A percentile compares a stretch with the other conserved stretches of the same genome.
Evolutionary conservation across 2,113 vertebrate species (phyloP).

Genomic region (Aramus guarauna): DNA sequence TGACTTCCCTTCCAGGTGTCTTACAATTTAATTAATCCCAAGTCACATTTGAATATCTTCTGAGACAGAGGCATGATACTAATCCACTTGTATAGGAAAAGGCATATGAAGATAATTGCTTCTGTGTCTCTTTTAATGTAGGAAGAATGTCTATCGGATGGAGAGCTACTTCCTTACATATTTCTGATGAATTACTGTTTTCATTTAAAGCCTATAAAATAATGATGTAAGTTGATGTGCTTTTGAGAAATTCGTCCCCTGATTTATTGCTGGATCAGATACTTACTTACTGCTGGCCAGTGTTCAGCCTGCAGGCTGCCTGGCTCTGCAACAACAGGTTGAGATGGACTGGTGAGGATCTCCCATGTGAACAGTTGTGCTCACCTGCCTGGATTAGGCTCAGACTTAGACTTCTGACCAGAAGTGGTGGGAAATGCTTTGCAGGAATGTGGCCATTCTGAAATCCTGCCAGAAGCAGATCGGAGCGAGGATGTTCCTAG

Average conservation of each 20-base stretch:
- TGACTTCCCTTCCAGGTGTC: constrained; percentile 4
- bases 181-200: constrained; percentile 21
- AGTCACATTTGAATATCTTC: constrained; percentile 2
- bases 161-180: neutral
- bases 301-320: neutral
- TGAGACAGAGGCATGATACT: neutral
- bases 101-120: neutral
- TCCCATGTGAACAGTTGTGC: neutral
- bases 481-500: neutral
- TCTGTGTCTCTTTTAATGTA: neutral
- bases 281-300: neutral
- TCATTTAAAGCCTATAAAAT: neutral
- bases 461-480: neutral
- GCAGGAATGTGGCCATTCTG: neutral
- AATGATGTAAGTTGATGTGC: neutral
- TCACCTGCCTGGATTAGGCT: neutral
- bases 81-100: constrained; percentile 9
- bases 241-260: neutral
- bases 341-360: neutral
- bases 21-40: constrained; percentile 8
- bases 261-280: neutral
- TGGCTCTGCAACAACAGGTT: neutral
- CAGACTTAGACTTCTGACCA: neutral
- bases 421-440: neutral
- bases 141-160: neutral